Evolutionary conservation across 2,113 vertebrate species (phyloP), one percentile per base, ranked within the genome.

Genomic region (Nansenia antarctica): DNA sequence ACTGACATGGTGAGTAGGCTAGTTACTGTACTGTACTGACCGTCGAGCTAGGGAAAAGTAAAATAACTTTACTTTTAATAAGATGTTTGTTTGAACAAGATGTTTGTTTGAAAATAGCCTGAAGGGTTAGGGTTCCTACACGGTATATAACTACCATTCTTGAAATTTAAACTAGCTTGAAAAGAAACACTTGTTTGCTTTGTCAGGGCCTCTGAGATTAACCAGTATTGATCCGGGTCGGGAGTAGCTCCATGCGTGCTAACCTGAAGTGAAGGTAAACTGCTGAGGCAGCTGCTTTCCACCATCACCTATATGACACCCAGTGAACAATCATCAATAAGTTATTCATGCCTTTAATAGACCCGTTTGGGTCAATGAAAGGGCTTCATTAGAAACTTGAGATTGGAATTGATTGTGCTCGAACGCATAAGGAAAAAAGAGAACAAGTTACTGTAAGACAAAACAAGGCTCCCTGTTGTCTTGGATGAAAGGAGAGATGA

Each of bases 281-380:
- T n/a, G 22, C 70, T 47, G 42, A 67, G 62, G 15, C 67, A 24
- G 82, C 80, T 66, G 57, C 68, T 59, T 26, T 1, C 5, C 31
- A 42, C 60, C 29, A 58, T n/a, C 65, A 73, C 18, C 62, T 66
- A 65, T 6, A 20, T 73, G 73, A 76, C 54, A 42, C 52, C 64
- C 60, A 68, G 67, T 26, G 37, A 77, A 57, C 73, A 82, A 62
- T n/a, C 72, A 66, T 90, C 87, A 52, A 88, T 87, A 87, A 89
- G 72, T 82, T 88, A 87, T 89, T 91, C 76, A 82, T 89, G 80
- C 81, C 63, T 61, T 80, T 87, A 89, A 90, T 87, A 81, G 82
- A 81, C 74, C 77, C 20, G 66, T 78, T 82, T 58, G 73, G 74
- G 73, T 82, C 74, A 29, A 79, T 80, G 66, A 72, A 81, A 78